These are phyloP conservation scores for Calameuta idolon DNA, from an alignment of 2,888 invertebrate species.

Conservation along the genomic window DNA sequence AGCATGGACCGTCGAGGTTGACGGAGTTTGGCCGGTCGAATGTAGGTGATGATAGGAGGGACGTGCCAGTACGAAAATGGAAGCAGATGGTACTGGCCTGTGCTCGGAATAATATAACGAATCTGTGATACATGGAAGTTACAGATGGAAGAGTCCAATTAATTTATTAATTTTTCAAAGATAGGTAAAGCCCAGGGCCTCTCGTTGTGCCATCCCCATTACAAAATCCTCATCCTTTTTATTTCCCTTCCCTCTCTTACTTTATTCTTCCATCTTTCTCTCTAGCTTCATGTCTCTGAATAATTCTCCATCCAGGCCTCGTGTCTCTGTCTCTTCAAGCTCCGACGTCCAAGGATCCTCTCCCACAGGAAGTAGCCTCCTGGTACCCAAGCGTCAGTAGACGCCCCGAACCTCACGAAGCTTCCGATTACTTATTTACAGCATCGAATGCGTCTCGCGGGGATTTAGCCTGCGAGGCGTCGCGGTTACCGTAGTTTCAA, in stretches of 20 bases:
- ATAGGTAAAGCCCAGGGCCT: neutral
- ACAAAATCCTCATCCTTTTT: constrained; percentile 7
- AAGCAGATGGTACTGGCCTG: neutral
- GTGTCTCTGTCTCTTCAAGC: neutral
- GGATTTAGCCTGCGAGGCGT: neutral
- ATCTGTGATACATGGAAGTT: neutral
- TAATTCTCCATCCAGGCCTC: neutral
- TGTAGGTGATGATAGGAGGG: neutral
- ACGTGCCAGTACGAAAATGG: neutral
- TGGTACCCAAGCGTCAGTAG: neutral
- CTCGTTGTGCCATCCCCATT: neutral
- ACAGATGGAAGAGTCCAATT: neutral
- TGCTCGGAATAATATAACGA: neutral
- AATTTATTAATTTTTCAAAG: neutral
- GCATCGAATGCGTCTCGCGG: neutral
- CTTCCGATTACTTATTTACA: neutral
- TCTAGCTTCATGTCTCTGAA: neutral
- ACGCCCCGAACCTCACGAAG: neutral
- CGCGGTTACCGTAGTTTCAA: constrained; percentile 8
- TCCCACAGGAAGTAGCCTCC: neutral
- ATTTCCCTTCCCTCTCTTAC: neutral
- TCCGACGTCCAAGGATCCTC: neutral
- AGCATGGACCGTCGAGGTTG: neutral
- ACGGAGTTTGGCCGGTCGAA: neutral
- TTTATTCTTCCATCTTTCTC: neutral